These are phyloP conservation scores for Enteromius viviparus DNA, from an alignment of 2,797 vertebrate species.

Conservation along the genomic window DNA sequence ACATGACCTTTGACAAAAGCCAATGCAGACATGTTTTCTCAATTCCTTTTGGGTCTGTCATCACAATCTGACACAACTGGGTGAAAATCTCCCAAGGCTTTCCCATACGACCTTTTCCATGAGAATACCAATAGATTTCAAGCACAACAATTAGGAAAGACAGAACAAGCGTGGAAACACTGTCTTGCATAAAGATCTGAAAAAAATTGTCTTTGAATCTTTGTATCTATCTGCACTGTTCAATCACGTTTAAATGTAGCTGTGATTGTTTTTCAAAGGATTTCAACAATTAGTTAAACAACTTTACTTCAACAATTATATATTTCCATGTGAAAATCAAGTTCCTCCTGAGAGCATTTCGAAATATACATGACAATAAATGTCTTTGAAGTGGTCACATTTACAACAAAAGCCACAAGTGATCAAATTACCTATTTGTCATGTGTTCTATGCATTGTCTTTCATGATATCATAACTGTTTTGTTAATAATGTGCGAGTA, in stretches of 20 bases:
- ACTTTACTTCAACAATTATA: not conserved
- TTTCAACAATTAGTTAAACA: not conserved
- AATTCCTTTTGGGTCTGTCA: slow-evolving; percentile 4
- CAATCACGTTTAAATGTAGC: not conserved
- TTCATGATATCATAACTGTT: not conserved
- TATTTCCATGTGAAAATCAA: not conserved
- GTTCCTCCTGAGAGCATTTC: not conserved
- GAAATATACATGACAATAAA: not conserved
- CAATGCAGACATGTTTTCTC: not conserved
- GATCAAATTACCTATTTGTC: not conserved
- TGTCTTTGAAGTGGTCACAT: not conserved
- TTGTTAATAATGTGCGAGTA: not conserved
- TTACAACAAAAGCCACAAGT: not conserved
- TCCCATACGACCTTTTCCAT: slow-evolving; percentile 16
- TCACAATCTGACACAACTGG: slow-evolving; percentile 7
- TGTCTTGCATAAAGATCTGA: not conserved
- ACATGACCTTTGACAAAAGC: slow-evolving; percentile 28
- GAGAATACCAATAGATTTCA: slow-evolving; percentile 11
- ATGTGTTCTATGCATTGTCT: not conserved
- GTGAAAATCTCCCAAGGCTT: slow-evolving; percentile 4
- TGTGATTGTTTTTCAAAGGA: not conserved
- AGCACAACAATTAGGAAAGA: slow-evolving; percentile 33
- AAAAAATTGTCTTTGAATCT: not conserved
- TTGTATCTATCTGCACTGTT: not conserved
- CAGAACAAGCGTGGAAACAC: slow-evolving; percentile 21